phyloP scores from a whole-genome alignment of 2,113 vertebrate species.

The Tyto alba region DNA sequence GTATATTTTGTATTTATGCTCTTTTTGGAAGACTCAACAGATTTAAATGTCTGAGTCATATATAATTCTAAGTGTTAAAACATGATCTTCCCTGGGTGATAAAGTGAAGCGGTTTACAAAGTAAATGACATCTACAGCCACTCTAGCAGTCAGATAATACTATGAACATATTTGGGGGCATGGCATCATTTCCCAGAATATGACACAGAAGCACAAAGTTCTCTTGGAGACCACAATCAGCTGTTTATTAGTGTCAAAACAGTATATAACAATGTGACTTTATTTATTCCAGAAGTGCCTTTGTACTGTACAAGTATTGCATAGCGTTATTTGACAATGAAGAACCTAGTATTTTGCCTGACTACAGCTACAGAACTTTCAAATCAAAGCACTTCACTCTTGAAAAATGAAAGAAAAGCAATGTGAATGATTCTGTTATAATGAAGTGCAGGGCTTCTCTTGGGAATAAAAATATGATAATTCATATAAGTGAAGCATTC shows the following conservation, averaged over 20 bases:
- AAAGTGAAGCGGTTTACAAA: slow-evolving; percentile 48
- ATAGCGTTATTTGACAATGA: not conserved
- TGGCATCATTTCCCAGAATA: slow-evolving; percentile 32
- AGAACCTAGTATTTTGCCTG: not conserved
- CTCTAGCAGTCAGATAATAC: slow-evolving; percentile 49
- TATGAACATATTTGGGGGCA: slow-evolving; percentile 14
- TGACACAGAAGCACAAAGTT: slow-evolving; percentile 43
- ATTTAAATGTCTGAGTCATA: slow-evolving; percentile 32
- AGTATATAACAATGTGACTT: slow-evolving; percentile 28
- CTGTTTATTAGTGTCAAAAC: slow-evolving; percentile 52
- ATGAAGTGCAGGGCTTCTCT: not conserved
- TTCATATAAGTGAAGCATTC: slow-evolving; percentile 19
- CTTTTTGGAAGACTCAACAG: slow-evolving; percentile 43
- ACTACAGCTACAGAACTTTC: slow-evolving; percentile 13
- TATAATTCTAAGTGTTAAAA: slow-evolving; percentile 20
- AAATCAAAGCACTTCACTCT: slow-evolving; percentile 33
- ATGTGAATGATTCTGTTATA: not conserved
- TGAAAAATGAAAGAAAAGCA: slow-evolving; percentile 50
- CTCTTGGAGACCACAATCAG: not conserved
- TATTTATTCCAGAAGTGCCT: slow-evolving; percentile 28
- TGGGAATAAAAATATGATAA: slow-evolving; percentile 15
- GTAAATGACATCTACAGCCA: slow-evolving; percentile 51
- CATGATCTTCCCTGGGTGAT: slow-evolving; percentile 42
- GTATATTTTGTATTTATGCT: slow-evolving; percentile 3
- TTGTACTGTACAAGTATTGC: not conserved